A percentile compares a stretch with the other conserved stretches of the same genome.
Conservation (phyloP, 2,113 vertebrate species). For the Elachura formosa region DNA sequence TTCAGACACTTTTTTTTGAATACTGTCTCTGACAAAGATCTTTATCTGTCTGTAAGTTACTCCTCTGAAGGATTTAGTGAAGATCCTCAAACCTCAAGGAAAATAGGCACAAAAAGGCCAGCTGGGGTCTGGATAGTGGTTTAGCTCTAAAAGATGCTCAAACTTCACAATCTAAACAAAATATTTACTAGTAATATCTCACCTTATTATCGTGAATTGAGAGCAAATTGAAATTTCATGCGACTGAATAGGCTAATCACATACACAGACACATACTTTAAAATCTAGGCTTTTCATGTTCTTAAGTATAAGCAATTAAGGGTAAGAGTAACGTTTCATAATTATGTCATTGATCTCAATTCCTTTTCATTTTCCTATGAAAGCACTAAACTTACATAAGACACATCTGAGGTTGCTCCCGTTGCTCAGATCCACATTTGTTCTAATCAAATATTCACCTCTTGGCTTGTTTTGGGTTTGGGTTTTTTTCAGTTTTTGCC, state of each 20-base stretch:
- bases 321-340: slow-evolving; percentile 23
- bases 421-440: not conserved
- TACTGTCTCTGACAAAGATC: not conserved
- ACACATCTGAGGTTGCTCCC: not conserved
- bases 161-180: not conserved
- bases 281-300: not conserved
- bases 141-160: not conserved
- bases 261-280: not conserved
- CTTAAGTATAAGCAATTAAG: slow-evolving; percentile 49
- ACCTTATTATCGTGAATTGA: not conserved
- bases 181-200: not conserved
- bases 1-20: not conserved
- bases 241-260: slow-evolving; percentile 42
- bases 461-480: not conserved
- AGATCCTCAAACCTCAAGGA: not conserved
- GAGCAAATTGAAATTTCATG: not conserved
- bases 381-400: not conserved
- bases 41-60: not conserved
- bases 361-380: not conserved
- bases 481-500: not conserved
- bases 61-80: not conserved
- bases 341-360: slow-evolving; percentile 29
- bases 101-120: not conserved
- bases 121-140: not conserved
- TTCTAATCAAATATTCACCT: slow-evolving; percentile 31